Evolutionary conservation across 2,797 vertebrate genomes (phyloP).

Genomic region (Phoebastria nigripes): DNA sequence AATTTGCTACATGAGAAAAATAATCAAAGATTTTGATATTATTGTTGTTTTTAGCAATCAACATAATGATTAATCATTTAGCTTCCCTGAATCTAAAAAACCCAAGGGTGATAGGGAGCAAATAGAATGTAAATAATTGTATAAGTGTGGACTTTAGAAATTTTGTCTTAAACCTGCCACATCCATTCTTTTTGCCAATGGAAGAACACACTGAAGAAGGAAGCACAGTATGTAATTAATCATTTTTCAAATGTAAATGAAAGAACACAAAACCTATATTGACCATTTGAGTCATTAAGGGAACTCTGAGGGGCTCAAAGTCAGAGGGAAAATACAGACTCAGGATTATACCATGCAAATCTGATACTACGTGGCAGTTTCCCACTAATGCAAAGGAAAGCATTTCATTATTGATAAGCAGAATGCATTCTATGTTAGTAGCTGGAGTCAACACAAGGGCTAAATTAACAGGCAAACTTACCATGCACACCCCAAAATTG

Average conservation of each 20-base stretch:
- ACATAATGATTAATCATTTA: neutral
- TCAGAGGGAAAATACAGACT: neutral
- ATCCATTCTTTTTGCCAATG: neutral
- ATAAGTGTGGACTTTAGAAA: neutral
- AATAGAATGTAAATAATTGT: neutral
- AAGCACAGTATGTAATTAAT: neutral
- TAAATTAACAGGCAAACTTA: neutral
- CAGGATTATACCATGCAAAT: neutral
- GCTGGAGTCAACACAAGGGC: neutral
- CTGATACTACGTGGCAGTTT: neutral
- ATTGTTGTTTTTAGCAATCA: neutral
- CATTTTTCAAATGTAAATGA: neutral
- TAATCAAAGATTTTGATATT: neutral
- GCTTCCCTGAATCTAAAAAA: neutral
- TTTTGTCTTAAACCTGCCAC: neutral
- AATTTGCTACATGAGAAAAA: neutral
- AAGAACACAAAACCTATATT: neutral
- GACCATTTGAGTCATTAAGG: neutral
- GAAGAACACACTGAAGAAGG: neutral
- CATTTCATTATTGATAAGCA: neutral
- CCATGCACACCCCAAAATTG: neutral
- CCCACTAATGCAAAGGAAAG: neutral
- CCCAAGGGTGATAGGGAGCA: neutral
- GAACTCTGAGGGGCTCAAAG: neutral
- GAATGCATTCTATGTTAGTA: neutral